Evolutionary conservation across 2,888 invertebrate genomes (phyloP).

Genomic region (Campoplex capitator): DNA sequence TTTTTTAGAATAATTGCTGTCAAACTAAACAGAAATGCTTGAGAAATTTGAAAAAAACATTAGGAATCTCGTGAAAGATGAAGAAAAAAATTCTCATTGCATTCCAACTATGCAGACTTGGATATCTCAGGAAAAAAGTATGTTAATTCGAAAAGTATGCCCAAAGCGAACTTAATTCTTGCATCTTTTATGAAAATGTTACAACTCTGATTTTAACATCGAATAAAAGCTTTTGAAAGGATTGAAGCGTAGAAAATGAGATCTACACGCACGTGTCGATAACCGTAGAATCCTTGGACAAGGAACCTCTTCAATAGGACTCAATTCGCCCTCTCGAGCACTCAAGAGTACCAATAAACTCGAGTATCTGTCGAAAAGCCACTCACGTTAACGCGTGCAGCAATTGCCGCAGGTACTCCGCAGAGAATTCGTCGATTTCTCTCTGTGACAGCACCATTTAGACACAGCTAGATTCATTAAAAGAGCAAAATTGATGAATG

Average conservation of each 20-base stretch:
- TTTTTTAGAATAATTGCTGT: not conserved
- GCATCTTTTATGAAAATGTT: not conserved
- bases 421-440: slow-evolving; percentile 12
- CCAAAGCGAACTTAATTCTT: not conserved
- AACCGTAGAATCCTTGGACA: slow-evolving; percentile 6
- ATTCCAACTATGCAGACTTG: too few relatives aligned
- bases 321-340: slow-evolving; percentile 11
- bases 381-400: slow-evolving; percentile 20
- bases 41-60: not conserved
- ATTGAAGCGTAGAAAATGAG: not conserved
- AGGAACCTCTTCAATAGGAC: slow-evolving; percentile 3
- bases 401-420: slow-evolving; percentile 12
- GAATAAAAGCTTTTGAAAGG: not conserved
- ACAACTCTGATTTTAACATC: not conserved
- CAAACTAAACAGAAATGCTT: not conserved
- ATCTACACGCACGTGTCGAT: not conserved
- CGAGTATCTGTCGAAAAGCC: slow-evolving; percentile 28
- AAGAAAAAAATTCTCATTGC: too few relatives aligned
- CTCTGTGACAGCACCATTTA: not conserved
- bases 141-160: not conserved
- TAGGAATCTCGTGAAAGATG: not conserved
- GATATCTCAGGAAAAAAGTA: too few relatives aligned
- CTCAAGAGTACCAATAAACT: slow-evolving; percentile 29
- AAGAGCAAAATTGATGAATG: not conserved
- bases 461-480: not conserved